phyloP scores from a whole-genome alignment of 2,888 invertebrate genomes.

The Troides oblongomaculatus region DNA sequence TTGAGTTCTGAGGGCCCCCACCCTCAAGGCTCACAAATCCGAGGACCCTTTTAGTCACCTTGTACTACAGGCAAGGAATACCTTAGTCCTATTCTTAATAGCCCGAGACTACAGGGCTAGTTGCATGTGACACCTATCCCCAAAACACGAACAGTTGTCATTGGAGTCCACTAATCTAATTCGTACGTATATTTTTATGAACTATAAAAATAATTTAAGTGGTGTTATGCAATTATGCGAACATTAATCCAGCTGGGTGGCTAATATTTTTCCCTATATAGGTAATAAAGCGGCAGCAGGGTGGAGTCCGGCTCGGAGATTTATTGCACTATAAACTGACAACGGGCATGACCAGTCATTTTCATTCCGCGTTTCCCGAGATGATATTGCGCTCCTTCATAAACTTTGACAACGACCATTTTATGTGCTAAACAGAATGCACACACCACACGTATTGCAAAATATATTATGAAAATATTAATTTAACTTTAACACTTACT shows the following conservation, averaged over 20 bases:
- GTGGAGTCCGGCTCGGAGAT: constrained; percentile 35
- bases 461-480: neutral
- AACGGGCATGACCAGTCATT: constrained; percentile 45
- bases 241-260: neutral
- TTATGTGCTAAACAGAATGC: constrained; percentile 20
- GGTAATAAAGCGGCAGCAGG: constrained; percentile 22
- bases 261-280: constrained; percentile 20
- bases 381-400: constrained; percentile 25
- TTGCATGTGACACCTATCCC: too few relatives aligned
- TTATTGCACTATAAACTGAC: constrained; percentile 45
- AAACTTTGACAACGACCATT: constrained; percentile 25
- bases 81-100: too few relatives aligned
- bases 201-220: constrained; percentile 1
- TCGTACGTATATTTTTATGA: neutral
- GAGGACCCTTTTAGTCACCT: too few relatives aligned
- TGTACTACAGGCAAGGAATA: too few relatives aligned
- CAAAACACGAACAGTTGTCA: too few relatives aligned
- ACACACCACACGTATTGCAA: neutral
- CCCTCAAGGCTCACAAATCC: too few relatives aligned
- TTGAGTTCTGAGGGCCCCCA: too few relatives aligned
- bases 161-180: neutral
- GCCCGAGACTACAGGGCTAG: too few relatives aligned
- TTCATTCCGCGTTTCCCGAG: constrained; percentile 35
- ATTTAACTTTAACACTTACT: neutral
- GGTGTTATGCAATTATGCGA: constrained; percentile 11